Percentiles rank a stretch among this genome's conserved stretches.
These are phyloP conservation scores for Eulemur coronatus DNA, from an alignment of 2,797 vertebrate species.

Conservation along the genomic window DNA sequence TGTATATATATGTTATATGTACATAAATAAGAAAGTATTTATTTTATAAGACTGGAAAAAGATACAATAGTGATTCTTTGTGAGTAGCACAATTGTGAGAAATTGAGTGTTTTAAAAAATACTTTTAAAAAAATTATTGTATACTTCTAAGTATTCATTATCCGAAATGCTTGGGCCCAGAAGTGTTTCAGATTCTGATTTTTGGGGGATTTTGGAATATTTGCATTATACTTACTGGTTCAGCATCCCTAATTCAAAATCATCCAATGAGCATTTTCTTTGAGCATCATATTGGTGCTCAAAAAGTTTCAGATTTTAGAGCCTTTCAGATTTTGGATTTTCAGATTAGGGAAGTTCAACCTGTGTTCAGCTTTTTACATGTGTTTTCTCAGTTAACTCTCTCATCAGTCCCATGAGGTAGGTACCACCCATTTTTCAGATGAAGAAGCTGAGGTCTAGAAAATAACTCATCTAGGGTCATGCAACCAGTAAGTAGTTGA, in stretches of 20 bases:
- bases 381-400: background rate
- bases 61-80: background rate
- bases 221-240: too few species aligned
- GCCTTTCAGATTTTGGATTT: too few species aligned
- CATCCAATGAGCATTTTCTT: too few species aligned
- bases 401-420: background rate
- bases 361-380: background rate
- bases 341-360: too few species aligned
- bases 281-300: too few species aligned
- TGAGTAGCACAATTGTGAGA: background rate
- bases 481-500: background rate
- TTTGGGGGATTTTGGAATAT: too few species aligned
- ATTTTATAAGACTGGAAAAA: background rate
- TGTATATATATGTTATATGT: background rate
- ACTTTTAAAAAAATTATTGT: background rate
- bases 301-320: too few species aligned
- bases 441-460: background rate
- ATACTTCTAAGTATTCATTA: background rate
- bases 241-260: too few species aligned
- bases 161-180: too few species aligned
- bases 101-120: background rate
- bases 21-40: background rate
- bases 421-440: background rate
- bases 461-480: too few species aligned
- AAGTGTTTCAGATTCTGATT: too few species aligned